Conservation (phyloP, 2,888 invertebrate species). For the Apodemia zela region DNA sequence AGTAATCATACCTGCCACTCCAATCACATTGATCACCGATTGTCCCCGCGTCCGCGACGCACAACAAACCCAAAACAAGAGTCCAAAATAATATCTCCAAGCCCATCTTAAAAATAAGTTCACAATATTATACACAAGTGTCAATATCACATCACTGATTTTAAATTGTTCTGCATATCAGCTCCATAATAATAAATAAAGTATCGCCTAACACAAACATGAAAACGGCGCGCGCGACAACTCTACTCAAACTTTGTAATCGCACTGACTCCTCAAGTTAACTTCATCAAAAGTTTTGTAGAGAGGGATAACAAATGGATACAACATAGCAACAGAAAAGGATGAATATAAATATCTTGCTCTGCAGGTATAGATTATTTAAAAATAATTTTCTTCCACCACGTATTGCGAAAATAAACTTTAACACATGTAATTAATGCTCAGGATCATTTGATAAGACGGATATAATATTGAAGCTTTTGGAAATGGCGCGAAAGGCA, state of each 20-base stretch:
- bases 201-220: conserved; percentile 44
- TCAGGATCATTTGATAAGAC: conserved; percentile 8
- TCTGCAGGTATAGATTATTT: background rate
- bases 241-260: conserved; percentile 39
- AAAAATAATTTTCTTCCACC: background rate
- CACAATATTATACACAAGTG: conserved; percentile 40
- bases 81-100: conserved; percentile 58
- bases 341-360: conserved; percentile 35
- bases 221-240: conserved; percentile 39
- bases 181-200: conserved; percentile 37
- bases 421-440: background rate
- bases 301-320: conserved; percentile 48
- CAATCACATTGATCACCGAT: conserved; percentile 86
- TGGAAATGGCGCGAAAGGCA: conserved; percentile 37
- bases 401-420: conserved; percentile 14
- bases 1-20: conserved; percentile 81
- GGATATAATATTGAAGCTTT: conserved; percentile 28
- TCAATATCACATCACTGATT: conserved; percentile 36
- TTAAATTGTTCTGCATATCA: conserved; percentile 36
- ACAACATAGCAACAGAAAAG: conserved; percentile 37
- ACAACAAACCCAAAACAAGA: conserved; percentile 59
- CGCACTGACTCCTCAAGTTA: conserved; percentile 44
- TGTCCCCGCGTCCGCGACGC: conserved; percentile 74
- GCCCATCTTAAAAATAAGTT: conserved; percentile 43
- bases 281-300: background rate